These are phyloP conservation scores for Phortica magna DNA, from an alignment of 2,888 invertebrate genomes.

Conservation along the genomic window DNA sequence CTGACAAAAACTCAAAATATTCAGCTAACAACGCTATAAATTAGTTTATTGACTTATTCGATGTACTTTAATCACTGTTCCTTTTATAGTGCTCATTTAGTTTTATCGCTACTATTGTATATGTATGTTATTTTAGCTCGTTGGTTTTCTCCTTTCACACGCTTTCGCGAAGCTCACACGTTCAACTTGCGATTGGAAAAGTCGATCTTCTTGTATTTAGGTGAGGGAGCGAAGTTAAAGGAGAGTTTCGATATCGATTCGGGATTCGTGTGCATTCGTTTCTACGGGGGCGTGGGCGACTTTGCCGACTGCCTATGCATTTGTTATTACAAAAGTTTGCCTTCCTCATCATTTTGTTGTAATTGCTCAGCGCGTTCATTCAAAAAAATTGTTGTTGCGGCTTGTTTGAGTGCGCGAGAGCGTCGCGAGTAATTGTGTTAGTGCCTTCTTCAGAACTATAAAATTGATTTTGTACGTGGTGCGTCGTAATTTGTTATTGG, in stretches of 20 bases:
- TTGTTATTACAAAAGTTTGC: slow-evolving; percentile 10
- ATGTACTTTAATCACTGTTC: neutral
- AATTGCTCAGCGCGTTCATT: slow-evolving; percentile 8
- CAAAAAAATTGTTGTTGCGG: slow-evolving; percentile 19
- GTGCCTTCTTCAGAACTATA: slow-evolving; percentile 1
- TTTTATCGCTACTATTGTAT: slow-evolving; percentile 14
- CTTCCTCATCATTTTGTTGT: neutral
- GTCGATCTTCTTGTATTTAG: slow-evolving; percentile 13
- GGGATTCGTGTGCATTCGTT: slow-evolving; percentile 4
- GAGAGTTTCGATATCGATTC: neutral
- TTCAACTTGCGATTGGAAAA: slow-evolving; percentile 16
- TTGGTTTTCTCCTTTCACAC: slow-evolving; percentile 3
- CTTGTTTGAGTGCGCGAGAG: slow-evolving; percentile 34
- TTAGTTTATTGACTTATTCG: no score
- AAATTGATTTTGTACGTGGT: slow-evolving; percentile 43
- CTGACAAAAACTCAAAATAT: no score
- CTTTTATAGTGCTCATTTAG: slow-evolving; percentile 33
- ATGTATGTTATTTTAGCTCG: slow-evolving; percentile 38
- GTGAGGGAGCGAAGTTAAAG: no score
- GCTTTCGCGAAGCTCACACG: slow-evolving; percentile 9
- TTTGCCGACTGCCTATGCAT: neutral
- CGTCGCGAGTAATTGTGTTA: neutral
- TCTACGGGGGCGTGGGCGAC: slow-evolving; percentile 1
- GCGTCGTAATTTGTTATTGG: slow-evolving; percentile 43
- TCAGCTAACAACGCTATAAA: no score